Evolutionary conservation across 2,113 vertebrate species (phyloP), one percentile per base, ranked within the genome.

Genomic region (Thalassoma bifasciatum): DNA sequence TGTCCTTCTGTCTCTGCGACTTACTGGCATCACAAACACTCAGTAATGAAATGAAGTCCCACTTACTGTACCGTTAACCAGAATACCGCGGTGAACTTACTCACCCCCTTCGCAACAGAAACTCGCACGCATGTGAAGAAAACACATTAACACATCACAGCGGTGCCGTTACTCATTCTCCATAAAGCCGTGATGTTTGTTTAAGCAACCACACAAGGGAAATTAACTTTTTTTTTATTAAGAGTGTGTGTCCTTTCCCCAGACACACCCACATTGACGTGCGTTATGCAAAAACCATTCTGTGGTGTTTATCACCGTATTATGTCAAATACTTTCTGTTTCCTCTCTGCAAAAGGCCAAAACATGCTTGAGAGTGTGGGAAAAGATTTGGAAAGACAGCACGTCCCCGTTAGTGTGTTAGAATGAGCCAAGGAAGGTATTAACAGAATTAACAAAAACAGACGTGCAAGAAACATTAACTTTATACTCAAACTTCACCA

Each of bases 191-290:
- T 69, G 62, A 52, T 88, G 89, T 92, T 93, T 93, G 77, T 86
- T 91, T 91, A 92, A 90, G 91, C 65, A 82, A 83, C 88, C 77
- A n/a, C 91, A 74, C 71, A 83, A 81, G 91, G 91, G 88, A 94
- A 94, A 94, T 93, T 82, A 92, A 92, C 65, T 73, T 22, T 9
- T 34, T 30, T 40, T 30, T 88, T 89, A 81, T 49, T 46, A 24
- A 36, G 40, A 81, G 70, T 61, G 21, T 70, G 67, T 75, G 53
- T 86, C 77, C 57, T 37, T 68, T 13, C 26, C 19, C 21, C 16
- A 22, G 30, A 72, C 64, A 72, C 1, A 19, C 17, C 17, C 69
- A 22, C 44, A 22, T 12, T 65, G 24, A 19, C 34, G 44, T 13
- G 24, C 38, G 62, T 36, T 50, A 12, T 50, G 40, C 13, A 42